Conservation (phyloP, 2,888 invertebrate species). For the Lepidochrysops patricia region DNA sequence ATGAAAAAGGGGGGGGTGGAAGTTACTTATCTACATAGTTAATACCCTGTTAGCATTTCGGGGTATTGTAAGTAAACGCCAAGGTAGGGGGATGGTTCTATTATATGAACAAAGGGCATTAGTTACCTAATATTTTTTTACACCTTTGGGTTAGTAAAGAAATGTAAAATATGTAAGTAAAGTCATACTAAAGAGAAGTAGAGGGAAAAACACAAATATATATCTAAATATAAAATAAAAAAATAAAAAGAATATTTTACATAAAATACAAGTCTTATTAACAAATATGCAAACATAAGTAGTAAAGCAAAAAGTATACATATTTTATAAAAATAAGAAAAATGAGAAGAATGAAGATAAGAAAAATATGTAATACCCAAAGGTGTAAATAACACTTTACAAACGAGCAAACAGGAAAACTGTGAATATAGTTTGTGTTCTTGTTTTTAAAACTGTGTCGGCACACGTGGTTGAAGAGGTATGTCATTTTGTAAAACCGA, state of each 20-base stretch:
- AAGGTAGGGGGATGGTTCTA: conserved; percentile 66
- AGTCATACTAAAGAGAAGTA: not conserved
- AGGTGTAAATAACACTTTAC: conserved; percentile 50
- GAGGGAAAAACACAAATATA: not conserved
- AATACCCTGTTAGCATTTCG: conserved; percentile 19
- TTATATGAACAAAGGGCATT: conserved; percentile 37
- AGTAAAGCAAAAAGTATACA: conserved; percentile 16
- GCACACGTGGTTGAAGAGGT: conserved; percentile 36
- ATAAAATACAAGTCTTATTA: not conserved
- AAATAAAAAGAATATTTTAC: not conserved
- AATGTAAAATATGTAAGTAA: not conserved
- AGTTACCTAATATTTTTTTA: conserved; percentile 44
- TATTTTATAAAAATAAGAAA: conserved; percentile 31
- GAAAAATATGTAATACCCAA: conserved; percentile 62
- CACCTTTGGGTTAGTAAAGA: conserved; percentile 58
- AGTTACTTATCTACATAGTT: conserved; percentile 7
- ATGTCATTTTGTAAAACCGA: conserved; percentile 11
- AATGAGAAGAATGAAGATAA: conserved; percentile 40
- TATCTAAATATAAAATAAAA: not conserved
- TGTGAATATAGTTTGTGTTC: conserved; percentile 14
- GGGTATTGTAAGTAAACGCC: conserved; percentile 45
- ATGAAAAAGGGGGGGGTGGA: conserved; percentile 17
- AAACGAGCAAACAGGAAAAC: conserved; percentile 11
- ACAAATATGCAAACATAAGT: not conserved
- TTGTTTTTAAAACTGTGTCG: conserved; percentile 29